A percentile compares a stretch with the other conserved stretches of the same genome.
phyloP scores from a whole-genome alignment of 2,888 invertebrate species.

The Netelia inedita region DNA sequence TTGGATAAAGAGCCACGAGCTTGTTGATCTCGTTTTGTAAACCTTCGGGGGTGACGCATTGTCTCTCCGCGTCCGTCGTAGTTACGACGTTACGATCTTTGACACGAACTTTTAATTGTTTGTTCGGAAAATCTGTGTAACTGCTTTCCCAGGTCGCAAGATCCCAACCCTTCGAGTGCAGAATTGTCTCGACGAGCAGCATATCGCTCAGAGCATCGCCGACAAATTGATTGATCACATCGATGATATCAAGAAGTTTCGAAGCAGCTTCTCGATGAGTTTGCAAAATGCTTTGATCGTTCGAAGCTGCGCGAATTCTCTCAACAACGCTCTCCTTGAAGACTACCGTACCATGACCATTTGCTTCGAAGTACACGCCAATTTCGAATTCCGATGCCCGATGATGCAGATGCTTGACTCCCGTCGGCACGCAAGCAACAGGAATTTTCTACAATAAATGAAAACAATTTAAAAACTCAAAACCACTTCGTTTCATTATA shows the following conservation, averaged over 20 bases:
- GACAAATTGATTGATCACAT: constrained; percentile 97
- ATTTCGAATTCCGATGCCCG: constrained; percentile 96
- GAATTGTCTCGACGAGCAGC: constrained; percentile 96
- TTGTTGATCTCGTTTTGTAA: constrained; percentile 93
- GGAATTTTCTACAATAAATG: constrained; percentile 91
- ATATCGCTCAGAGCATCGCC: constrained; percentile 99
- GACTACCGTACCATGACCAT: constrained; percentile 98
- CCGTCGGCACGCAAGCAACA: constrained; percentile 96
- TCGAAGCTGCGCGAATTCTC: constrained; percentile 86
- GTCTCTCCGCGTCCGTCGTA: constrained; percentile 95
- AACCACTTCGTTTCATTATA: background rate
- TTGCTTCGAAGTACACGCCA: constrained; percentile 99
- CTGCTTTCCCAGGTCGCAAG: constrained; percentile 92
- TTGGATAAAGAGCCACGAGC: constrained; percentile 89
- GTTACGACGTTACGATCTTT: constrained; percentile 94
- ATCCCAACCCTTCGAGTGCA: constrained; percentile 93
- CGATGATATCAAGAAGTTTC: constrained; percentile 90
- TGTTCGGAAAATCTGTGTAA: constrained; percentile 95
- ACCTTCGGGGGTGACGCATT: constrained; percentile 92
- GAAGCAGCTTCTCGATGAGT: constrained; percentile 86
- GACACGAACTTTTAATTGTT: constrained; percentile 95
- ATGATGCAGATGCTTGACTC: constrained; percentile 98
- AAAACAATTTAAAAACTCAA: constrained; percentile 8
- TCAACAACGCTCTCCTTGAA: constrained; percentile 91
- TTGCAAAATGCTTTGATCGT: constrained; percentile 79